phyloP scores from a whole-genome alignment of 1,140 invertebrate species.

The Zeugodacus cucurbitae region DNA sequence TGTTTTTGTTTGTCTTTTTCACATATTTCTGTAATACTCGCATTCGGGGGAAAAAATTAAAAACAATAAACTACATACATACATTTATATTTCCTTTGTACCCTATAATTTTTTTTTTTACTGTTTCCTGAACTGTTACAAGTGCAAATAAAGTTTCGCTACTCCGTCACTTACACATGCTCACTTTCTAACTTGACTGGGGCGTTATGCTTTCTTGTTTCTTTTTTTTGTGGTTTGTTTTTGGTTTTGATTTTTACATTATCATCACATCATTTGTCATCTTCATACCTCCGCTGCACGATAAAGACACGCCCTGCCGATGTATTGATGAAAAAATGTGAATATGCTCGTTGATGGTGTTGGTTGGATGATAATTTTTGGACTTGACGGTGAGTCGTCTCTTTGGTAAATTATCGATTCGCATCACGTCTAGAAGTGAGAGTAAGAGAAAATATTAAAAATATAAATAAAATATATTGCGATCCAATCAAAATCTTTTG shows the following conservation, averaged over 20 bases:
- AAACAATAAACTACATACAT: slow-evolving; percentile 2
- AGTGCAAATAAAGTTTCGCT: slow-evolving; percentile 30
- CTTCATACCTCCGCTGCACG: slow-evolving; percentile 44
- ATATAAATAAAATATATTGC: neutral
- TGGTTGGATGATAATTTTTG: slow-evolving; percentile 43
- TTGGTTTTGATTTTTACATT: neutral
- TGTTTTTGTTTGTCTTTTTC: neutral
- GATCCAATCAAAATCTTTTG: no score
- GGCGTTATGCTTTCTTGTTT: neutral
- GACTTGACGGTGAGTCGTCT: slow-evolving; percentile 12
- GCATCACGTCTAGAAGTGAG: slow-evolving; percentile 43
- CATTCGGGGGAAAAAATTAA: neutral
- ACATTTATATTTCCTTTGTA: slow-evolving; percentile 22
- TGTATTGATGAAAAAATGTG: slow-evolving; percentile 42
- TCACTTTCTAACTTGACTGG: neutral
- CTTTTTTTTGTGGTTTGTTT: no score
- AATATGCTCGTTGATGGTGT: slow-evolving; percentile 43
- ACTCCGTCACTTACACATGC: neutral
- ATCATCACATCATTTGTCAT: neutral
- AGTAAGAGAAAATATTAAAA: neutral
- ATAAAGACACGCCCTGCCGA: slow-evolving; percentile 39
- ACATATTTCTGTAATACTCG: neutral
- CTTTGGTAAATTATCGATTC: slow-evolving; percentile 41
- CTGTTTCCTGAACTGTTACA: slow-evolving; percentile 26
- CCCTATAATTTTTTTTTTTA: slow-evolving; percentile 30